Evolutionary conservation across 2,797 vertebrate species (phyloP), one percentile per base, ranked within the genome.

Genomic region (Gallinago stenura): DNA sequence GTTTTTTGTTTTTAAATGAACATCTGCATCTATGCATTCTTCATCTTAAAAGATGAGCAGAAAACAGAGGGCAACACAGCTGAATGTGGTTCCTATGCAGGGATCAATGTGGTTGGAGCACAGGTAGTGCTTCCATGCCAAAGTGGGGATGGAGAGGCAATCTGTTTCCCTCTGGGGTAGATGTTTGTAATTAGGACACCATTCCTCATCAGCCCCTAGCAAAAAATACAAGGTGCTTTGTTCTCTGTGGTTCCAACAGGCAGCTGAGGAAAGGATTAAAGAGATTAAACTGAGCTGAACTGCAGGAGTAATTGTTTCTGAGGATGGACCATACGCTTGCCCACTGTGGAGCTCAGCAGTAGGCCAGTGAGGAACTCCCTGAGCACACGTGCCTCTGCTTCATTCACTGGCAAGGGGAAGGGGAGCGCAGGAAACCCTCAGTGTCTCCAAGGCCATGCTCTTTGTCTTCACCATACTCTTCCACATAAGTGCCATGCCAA

Each of bases 391-490:
- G 43, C 30, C 28, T 57, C 16, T 33, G 18, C 41, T 35, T 73
- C 54, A 11, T 21, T 28, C 35, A 54, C 22, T 15, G 3, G 22
- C 0, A 7, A 86, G 37, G 8, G 24, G 17, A 56, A 51, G 35
- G 11, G 15, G 7, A 4, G 1, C 1, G 0, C 0, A 0, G 41
- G 24, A 30, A 26, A 33, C 5, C 4, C 0, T 0, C 21, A 28
- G 6, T 2, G 1, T 33, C 33, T 80, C 25, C 53, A 79, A 56
- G 64, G 15, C 54, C 17, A 1, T 2, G 14, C 6, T 58, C 56
- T 57, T 35, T 1, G 0, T 30, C n/a, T 61, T 64, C 19, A 35
- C 7, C 3, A 10, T 61, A 4, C 8, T 53, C 30, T 39, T 77
- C 28, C 24, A 33, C 26, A 30, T 83, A 12, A 83, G 22, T 24